Conservation (phyloP, 2,888 invertebrate species). For the Dasysyrphus tricinctus region DNA sequence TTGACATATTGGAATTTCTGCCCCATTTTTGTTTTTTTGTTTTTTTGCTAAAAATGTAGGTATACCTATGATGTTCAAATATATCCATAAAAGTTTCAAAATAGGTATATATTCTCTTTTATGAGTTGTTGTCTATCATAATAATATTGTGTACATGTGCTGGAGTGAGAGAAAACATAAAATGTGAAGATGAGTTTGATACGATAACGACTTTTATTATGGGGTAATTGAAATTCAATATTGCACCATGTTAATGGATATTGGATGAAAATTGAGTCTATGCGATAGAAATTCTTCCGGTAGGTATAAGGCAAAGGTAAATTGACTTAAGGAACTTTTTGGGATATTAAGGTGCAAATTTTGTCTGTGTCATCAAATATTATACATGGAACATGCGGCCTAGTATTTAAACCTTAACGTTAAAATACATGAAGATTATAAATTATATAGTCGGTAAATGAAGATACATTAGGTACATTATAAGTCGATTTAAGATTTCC, state of each 20-base stretch:
- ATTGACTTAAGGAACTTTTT: constrained; percentile 13
- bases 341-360: background rate
- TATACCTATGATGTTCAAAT: background rate
- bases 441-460: no score
- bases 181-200: constrained; percentile 31
- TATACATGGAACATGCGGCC: no score
- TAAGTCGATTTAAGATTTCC: no score
- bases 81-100: constrained; percentile 4
- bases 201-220: constrained; percentile 56
- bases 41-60: background rate
- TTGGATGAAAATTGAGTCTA: constrained; percentile 9
- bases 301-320: background rate
- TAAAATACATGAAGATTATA: no score
- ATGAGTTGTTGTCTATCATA: constrained; percentile 9
- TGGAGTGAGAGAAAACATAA: background rate
- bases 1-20: background rate
- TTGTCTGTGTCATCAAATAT: background rate
- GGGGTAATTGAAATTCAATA: constrained; percentile 60
- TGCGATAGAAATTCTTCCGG: background rate
- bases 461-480: no score
- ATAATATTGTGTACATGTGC: background rate
- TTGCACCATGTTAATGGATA: constrained; percentile 28
- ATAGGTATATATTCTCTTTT: constrained; percentile 11
- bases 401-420: no score
- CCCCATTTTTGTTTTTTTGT: background rate